A percentile compares a stretch with the other conserved stretches of the same genome.
These are phyloP conservation scores for Drosophila monieri DNA, from an alignment of 2,888 invertebrate genomes.

Conservation along the genomic window DNA sequence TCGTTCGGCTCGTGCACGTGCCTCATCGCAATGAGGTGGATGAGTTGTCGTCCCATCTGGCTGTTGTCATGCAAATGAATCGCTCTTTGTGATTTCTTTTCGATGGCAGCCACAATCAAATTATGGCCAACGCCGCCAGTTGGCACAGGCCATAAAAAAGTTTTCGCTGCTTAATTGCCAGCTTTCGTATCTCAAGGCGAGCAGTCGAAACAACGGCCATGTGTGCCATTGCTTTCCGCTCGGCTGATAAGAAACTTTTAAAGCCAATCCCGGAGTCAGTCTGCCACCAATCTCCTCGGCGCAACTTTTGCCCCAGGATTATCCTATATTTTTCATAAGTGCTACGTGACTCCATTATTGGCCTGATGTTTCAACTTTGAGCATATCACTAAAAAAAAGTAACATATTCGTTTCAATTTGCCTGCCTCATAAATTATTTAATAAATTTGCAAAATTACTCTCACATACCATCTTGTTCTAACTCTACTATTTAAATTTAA, in stretches of 20 bases:
- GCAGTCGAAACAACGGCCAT: conserved; percentile 21
- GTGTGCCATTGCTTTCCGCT: conserved; percentile 14
- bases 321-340: conserved; percentile 81
- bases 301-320: conserved; percentile 70
- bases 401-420: neutral
- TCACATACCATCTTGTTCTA: no score
- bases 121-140: conserved; percentile 26
- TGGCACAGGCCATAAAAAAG: conserved; percentile 44
- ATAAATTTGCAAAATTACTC: no score
- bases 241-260: conserved; percentile 61
- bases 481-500: no score
- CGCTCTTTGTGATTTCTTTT: conserved; percentile 26
- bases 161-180: conserved; percentile 46
- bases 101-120: conserved; percentile 34
- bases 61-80: conserved; percentile 61
- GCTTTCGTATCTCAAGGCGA: conserved; percentile 35
- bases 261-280: conserved; percentile 45
- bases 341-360: conserved; percentile 81
- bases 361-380: conserved; percentile 33
- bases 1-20: conserved; percentile 48
- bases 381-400: conserved; percentile 13
- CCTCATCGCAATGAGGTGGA: conserved; percentile 58
- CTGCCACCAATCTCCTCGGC: conserved; percentile 16
- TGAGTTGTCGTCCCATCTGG: conserved; percentile 48
- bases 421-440: neutral